Evolutionary conservation across 64 coral and sea anemone species (phyloP), one percentile per base, ranked within the genome.

Genomic region (Montipora capricornis): DNA sequence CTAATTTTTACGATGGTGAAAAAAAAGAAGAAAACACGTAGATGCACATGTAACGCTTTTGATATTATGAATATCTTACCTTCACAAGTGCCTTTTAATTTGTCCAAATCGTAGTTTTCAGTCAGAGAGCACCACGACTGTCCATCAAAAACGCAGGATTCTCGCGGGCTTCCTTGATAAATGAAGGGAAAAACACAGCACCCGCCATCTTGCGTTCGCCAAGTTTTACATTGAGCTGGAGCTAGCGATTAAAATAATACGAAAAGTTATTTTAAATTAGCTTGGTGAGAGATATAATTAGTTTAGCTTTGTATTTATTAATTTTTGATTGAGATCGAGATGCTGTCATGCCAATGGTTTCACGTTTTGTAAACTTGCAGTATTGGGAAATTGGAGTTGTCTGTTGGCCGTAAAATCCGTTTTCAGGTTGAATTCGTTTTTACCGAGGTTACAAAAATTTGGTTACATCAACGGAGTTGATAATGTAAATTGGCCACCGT

Each of bases 101-200:
- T 47, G 45, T 71, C 82, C 47, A 71, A 20, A 70, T 85, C 66
- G 45, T 70, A 85, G 62, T 85, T 85, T 4, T 70, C 44, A 5
- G 82, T 85, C 19, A 70, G 44, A 68, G 82, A 85, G 66, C 82
- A 85, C 82, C 82, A 85, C 11, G 20, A 68, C 14, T 50, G 15
- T 2, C 46, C 46, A 70, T 71, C 44, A 70, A 71, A 50, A 70
- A 85, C 66, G 45, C 82, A 85, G 14, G 64, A 70, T 19, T 85
- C 44, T 9, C 45, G 62, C 14, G 9, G 62, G 8, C 17, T 71
- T 13, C 82, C 64, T 48, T 50, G 82, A 16, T 85, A 85, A 85
- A 71, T 45, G 45, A 85, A 85, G 5, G 82, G 82, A 20, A 85
- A 85, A 3, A 85, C 82, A 49, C 82, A 85, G 29, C 82, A 85